A percentile compares a stretch with the other conserved stretches of the same genome.
phyloP scores from a whole-genome alignment of 2,888 invertebrate genomes.

The Microplitis manilae region DNA sequence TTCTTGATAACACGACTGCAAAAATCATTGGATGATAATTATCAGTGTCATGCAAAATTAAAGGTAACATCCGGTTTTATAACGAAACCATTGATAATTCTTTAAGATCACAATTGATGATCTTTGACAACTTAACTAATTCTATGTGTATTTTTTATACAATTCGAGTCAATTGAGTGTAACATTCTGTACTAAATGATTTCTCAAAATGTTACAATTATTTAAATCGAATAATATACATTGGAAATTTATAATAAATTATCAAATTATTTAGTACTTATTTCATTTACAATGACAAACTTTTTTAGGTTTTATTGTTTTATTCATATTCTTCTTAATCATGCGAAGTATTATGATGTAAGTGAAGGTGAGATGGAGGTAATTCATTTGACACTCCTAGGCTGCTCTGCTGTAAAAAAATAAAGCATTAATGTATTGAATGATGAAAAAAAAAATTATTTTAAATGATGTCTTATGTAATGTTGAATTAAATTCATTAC shows the following conservation, averaged over 20 bases:
- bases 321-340: conserved; percentile 64
- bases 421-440: not conserved
- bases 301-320: conserved; percentile 4
- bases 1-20: not conserved
- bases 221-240: not conserved
- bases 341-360: conserved; percentile 66
- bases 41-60: not conserved
- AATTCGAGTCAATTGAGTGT: not conserved
- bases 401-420: conserved; percentile 68
- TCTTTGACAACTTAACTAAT: not conserved
- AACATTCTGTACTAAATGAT: not conserved
- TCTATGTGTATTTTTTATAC: not conserved
- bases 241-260: not conserved
- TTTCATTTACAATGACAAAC: not conserved
- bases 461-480: not conserved
- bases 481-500: not conserved
- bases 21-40: not conserved
- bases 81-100: not conserved
- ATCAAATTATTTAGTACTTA: conserved; percentile 12
- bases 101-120: not conserved
- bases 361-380: conserved; percentile 71
- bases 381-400: conserved; percentile 70
- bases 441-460: not conserved
- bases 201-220: not conserved
- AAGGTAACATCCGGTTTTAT: not conserved